Conservation (phyloP, 2,797 vertebrate species). For the Loris lydekkerianus region DNA sequence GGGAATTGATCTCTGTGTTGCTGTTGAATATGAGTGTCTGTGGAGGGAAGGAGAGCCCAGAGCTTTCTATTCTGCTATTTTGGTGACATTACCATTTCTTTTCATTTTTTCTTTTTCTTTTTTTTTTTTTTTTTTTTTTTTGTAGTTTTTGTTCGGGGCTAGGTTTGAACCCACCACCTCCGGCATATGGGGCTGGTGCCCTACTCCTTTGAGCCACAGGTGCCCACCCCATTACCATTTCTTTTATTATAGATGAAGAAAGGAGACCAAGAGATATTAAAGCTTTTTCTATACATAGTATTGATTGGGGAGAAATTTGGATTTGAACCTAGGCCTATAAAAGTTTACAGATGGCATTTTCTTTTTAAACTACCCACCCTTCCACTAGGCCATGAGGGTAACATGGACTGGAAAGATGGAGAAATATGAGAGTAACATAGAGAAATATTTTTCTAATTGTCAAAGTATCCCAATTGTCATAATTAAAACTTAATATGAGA, state of each 20-base stretch:
- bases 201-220: no score
- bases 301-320: not conserved
- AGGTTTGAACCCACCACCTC: no score
- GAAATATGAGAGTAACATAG: not conserved
- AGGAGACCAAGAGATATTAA: not conserved
- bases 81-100: not conserved
- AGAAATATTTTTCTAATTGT: not conserved
- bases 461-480: not conserved
- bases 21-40: not conserved
- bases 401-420: not conserved
- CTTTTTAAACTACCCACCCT: not conserved
- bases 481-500: not conserved
- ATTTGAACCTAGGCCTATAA: not conserved
- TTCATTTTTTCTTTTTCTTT: not conserved
- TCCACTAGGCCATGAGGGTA: not conserved
- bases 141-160: no score
- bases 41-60: not conserved
- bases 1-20: not conserved
- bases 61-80: not conserved
- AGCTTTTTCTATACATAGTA: not conserved
- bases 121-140: no score
- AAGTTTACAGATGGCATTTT: not conserved
- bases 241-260: not conserved
- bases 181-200: no score
- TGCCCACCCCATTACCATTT: no score